Evolutionary conservation across 2,113 vertebrate species (phyloP).

Genomic region (Menura novaehollandiae): DNA sequence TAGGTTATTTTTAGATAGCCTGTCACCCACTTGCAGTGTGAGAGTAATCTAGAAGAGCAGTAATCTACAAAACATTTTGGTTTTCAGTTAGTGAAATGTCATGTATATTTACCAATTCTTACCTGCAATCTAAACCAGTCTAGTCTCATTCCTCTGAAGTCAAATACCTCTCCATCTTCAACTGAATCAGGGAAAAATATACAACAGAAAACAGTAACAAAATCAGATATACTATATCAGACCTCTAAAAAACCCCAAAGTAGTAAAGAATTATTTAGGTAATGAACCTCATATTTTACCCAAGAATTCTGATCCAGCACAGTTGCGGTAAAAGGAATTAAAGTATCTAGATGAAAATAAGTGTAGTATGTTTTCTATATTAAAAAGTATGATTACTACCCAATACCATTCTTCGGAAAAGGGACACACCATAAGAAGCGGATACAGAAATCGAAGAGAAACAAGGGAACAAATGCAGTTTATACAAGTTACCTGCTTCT

Average conservation of each 20-base stretch:
- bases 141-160: conserved; percentile 97
- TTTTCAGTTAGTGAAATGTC: neutral
- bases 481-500: neutral
- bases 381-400: neutral
- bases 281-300: neutral
- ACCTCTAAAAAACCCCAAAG: neutral
- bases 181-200: conserved; percentile 74
- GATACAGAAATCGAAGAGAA: neutral
- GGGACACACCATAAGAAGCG: neutral
- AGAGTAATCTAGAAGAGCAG: neutral
- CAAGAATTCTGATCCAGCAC: neutral
- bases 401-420: neutral
- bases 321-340: neutral
- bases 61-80: neutral
- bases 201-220: neutral
- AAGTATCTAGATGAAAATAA: neutral
- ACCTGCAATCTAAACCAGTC: conserved; percentile 99
- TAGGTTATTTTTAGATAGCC: neutral
- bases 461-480: neutral
- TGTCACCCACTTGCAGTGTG: neutral
- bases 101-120: neutral
- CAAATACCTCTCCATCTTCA: conserved; percentile 98
- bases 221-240: neutral
- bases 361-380: neutral
- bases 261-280: neutral